Conservation (phyloP, 2,888 invertebrate genomes). For the Cheilosia pagana region DNA sequence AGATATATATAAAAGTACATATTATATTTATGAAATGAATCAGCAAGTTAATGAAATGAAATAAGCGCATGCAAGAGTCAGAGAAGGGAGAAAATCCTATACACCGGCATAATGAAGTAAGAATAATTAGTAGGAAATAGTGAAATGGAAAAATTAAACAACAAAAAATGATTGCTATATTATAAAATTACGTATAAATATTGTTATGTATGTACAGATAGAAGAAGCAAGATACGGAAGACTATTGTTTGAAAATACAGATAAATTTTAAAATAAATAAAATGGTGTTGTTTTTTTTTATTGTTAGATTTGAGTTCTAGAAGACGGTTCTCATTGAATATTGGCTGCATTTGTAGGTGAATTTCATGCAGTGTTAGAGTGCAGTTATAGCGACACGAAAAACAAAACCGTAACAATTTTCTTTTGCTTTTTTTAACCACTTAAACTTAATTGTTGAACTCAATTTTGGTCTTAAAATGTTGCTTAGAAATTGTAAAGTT, state of each 20-base stretch:
- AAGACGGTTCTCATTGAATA: too few species aligned
- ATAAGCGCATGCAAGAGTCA: slow-evolving; percentile 11
- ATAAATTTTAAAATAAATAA: slow-evolving; percentile 70
- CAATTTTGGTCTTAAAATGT: too few species aligned
- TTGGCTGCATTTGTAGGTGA: background rate
- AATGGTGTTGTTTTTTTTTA: background rate
- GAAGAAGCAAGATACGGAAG: slow-evolving; percentile 50
- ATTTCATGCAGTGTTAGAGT: too few species aligned
- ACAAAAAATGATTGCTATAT: slow-evolving; percentile 61
- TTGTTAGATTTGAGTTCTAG: too few species aligned
- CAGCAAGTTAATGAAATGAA: slow-evolving; percentile 6
- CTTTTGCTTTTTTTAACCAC: too few species aligned
- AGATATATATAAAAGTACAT: slow-evolving; percentile 3
- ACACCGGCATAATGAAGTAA: slow-evolving; percentile 56
- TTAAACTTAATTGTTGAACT: too few species aligned
- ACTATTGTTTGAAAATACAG: slow-evolving; percentile 73
- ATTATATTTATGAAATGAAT: slow-evolving; percentile 54
- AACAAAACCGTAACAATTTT: too few species aligned
- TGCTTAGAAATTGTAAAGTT: too few species aligned
- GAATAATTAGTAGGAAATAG: slow-evolving; percentile 38
- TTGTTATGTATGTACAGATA: slow-evolving; percentile 73
- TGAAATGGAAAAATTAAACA: slow-evolving; percentile 32
- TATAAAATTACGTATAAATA: slow-evolving; percentile 56
- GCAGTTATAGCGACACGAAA: too few species aligned
- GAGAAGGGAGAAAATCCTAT: slow-evolving; percentile 9